Evolutionary conservation across 2,888 invertebrate species (phyloP).

Genomic region (Blomia tropicalis): DNA sequence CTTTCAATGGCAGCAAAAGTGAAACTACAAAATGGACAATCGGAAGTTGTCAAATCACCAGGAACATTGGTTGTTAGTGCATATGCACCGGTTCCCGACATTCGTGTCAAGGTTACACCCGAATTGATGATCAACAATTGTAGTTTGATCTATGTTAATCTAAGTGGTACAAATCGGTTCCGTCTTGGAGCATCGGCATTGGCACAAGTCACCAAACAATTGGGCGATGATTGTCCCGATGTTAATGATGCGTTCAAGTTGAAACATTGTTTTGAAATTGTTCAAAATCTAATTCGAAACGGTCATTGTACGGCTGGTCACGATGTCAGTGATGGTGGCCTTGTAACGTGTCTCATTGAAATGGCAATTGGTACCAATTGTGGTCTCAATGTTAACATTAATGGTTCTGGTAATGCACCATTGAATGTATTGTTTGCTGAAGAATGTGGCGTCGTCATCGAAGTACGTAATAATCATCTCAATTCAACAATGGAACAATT

Average conservation of each 20-base stretch:
- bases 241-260: slow-evolving; percentile 53
- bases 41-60: slow-evolving; percentile 45
- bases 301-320: slow-evolving; percentile 64
- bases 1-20: slow-evolving; percentile 89
- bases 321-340: slow-evolving; percentile 90
- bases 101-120: slow-evolving; percentile 68
- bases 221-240: slow-evolving; percentile 65
- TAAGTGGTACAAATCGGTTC: slow-evolving; percentile 41
- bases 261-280: slow-evolving; percentile 58
- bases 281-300: slow-evolving; percentile 63
- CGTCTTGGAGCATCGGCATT: slow-evolving; percentile 80
- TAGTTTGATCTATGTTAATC: slow-evolving; percentile 56
- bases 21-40: slow-evolving; percentile 29
- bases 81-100: slow-evolving; percentile 85
- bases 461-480: slow-evolving; percentile 45
- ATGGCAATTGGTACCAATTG: slow-evolving; percentile 89
- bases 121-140: slow-evolving; percentile 55
- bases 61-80: slow-evolving; percentile 80
- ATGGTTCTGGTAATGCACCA: not conserved
- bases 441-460: slow-evolving; percentile 69
- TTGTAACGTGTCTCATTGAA: slow-evolving; percentile 72
- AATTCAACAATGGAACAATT: slow-evolving; percentile 48
- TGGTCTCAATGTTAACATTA: slow-evolving; percentile 45
- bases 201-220: slow-evolving; percentile 71
- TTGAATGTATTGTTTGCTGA: slow-evolving; percentile 62